Conservation (phyloP, 1,140 invertebrate genomes). For the Tetramorium parvispinum region DNA sequence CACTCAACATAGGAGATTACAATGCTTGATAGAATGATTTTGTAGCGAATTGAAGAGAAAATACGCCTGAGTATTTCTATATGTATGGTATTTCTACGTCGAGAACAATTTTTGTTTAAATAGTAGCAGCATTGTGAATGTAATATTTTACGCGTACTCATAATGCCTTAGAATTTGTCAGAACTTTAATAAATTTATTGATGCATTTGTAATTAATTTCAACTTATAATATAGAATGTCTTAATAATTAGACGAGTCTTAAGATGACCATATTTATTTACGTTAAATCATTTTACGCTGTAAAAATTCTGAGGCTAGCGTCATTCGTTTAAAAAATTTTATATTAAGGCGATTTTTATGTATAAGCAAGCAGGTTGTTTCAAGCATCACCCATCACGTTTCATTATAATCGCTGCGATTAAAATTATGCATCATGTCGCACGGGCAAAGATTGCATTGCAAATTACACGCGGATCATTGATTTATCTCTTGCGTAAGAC, state of each 20-base stretch:
- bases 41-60: background rate
- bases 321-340: background rate
- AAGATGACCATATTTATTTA: background rate
- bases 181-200: background rate
- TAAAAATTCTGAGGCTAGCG: background rate
- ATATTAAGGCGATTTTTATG: background rate
- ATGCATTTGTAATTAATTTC: background rate
- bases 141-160: background rate
- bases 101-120: background rate
- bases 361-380: background rate
- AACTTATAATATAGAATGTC: background rate
- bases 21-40: slow-evolving; percentile 18
- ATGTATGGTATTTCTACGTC: background rate
- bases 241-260: background rate
- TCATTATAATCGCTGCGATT: slow-evolving; percentile 34
- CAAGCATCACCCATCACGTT: slow-evolving; percentile 7
- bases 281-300: background rate
- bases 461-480: slow-evolving; percentile 50
- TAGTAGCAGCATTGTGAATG: background rate
- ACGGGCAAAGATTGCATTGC: slow-evolving; percentile 28
- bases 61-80: too few relatives aligned
- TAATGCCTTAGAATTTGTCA: background rate
- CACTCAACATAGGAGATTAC: slow-evolving; percentile 14
- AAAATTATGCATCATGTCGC: slow-evolving; percentile 41
- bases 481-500: slow-evolving; percentile 42